phyloP scores from a whole-genome alignment of 2,113 vertebrate genomes.

The Daubentonia madagascariensis region DNA sequence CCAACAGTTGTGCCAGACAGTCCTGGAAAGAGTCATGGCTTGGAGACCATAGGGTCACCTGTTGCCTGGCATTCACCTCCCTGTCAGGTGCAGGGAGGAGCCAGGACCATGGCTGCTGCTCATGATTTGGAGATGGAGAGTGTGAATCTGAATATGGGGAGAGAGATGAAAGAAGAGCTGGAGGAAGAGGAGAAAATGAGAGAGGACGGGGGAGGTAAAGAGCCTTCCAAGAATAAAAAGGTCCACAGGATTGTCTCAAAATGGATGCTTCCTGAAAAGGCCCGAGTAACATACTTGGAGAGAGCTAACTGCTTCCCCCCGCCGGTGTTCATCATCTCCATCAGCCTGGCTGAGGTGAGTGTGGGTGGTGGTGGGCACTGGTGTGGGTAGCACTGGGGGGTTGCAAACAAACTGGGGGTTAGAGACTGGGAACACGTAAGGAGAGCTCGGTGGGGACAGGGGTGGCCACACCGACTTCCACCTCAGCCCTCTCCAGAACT shows the following conservation, averaged over 20 bases:
- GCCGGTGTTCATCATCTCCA: conserved; percentile 90
- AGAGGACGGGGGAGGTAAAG: background rate
- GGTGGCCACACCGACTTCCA: background rate
- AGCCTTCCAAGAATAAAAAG: conserved; percentile 76
- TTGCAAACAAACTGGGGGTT: background rate
- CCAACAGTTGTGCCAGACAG: background rate
- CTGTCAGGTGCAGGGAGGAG: conserved; percentile 44
- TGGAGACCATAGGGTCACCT: background rate
- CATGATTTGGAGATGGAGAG: conserved; percentile 46
- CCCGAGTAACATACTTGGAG: conserved; percentile 84
- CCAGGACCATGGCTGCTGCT: conserved; percentile 58
- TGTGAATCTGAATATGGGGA: conserved; percentile 9
- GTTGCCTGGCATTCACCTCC: background rate
- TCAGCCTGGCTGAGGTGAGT: conserved; percentile 90
- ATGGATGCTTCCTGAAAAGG: conserved; percentile 90
- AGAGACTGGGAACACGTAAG: background rate
- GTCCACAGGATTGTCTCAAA: conserved; percentile 86
- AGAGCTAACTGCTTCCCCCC: conserved; percentile 91
- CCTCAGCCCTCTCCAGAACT: background rate
- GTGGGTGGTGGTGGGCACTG: fast-evolving
- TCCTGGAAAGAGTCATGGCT: background rate
- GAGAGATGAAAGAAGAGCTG: conserved; percentile 28
- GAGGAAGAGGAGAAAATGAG: background rate
- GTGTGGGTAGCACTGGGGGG: fast-evolving
- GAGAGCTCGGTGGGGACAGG: background rate